A percentile compares a stretch with the other conserved stretches of the same genome.
These are phyloP conservation scores for Pangasius krempfi DNA, from an alignment of 2,797 vertebrate genomes.

Conservation along the genomic window DNA sequence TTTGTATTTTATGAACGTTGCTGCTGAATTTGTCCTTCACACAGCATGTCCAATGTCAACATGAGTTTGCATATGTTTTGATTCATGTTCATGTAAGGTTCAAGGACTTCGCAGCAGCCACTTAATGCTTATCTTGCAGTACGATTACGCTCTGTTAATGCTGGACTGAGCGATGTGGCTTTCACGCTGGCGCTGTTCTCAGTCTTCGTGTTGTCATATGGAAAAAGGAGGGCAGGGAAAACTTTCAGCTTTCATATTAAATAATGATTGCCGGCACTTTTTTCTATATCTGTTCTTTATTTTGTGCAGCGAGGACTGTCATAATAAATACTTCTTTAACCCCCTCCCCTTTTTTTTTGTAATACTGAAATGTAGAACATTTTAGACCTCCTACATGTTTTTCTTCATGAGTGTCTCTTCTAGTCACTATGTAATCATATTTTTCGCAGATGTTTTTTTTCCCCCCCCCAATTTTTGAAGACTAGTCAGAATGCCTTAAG, in stretches of 20 bases:
- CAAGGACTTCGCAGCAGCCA: conserved; percentile 56
- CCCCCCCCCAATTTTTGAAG: conserved; percentile 24
- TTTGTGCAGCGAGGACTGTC: conserved; percentile 66
- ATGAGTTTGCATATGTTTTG: neutral
- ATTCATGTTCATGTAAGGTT: neutral
- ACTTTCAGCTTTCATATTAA: conserved; percentile 68
- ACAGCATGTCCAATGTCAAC: neutral
- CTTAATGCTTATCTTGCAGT: conserved; percentile 61
- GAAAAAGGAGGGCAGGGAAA: conserved; percentile 60
- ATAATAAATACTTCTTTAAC: conserved; percentile 58
- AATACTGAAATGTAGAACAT: conserved; percentile 69
- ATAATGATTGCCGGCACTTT: conserved; percentile 73
- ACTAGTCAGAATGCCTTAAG: conserved; percentile 39
- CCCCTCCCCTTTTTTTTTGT: conserved; percentile 50
- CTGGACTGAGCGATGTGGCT: conserved; percentile 18
- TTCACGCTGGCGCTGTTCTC: conserved; percentile 67
- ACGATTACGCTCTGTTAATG: conserved; percentile 28
- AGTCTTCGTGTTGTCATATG: conserved; percentile 65
- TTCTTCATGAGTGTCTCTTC: conserved; percentile 53
- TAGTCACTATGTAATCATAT: conserved; percentile 50
- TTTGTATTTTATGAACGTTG: conserved; percentile 59
- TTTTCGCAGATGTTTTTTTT: conserved; percentile 25
- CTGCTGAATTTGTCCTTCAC: conserved; percentile 13
- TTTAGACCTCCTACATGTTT: conserved; percentile 59
- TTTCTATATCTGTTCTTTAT: conserved; percentile 58